Base-by-base conservation (phyloP, 2,113 vertebrate genomes). In the Tychaedon coryphoeus region DNA sequence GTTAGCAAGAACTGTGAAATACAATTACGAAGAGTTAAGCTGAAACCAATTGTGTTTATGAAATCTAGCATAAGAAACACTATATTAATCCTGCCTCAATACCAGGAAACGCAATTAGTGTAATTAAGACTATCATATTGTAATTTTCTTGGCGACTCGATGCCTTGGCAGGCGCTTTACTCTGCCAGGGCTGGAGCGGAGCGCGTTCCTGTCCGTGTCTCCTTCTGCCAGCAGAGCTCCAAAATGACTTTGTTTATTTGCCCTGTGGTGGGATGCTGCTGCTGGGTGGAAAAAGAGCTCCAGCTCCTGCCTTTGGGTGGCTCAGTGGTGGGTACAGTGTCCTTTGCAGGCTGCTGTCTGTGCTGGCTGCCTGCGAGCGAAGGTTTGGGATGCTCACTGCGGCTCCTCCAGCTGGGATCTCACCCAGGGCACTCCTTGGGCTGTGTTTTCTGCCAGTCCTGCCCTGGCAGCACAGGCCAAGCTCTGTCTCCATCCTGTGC, bases 71-170 rank as follows among this genome's bases (percentile, higher is more conserved):
- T 84, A 94, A 93, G 74, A 60, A 84, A 87, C 38, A 34, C 79
- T 87, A 67, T 89, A 83, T 96, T 91, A 93, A 95, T 81, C 81
- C 74, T 81, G 85, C 93, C 89, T 74, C 90, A 85, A 67, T 94
- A 93, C 70, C 94, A 53, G 90, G 78, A 93, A 94, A 62, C 6
- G 33, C 78, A 89, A 91, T 78, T 91, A 92, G 84, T 78, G n/a
- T 95, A 95, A 94, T 96, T 93, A 96, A 94, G 82, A 96, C 79
- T 97, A 86, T 96, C 79, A 87, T 88, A 88, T 34, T 93, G 67
- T 82, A 96, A 89, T 94, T 91, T 97, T 83, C 85, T 92, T 94
- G 83, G 89, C 48, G 60, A 88, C 71, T 72, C 45, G 26, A 5
- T 33, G 91, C 43, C 75, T 93, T 88, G 93, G 92, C 92, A 93